A percentile compares a stretch with the other conserved stretches of the same genome.
phyloP scores from a whole-genome alignment of 2,113 vertebrate species.

The Nanorana parkeri region DNA sequence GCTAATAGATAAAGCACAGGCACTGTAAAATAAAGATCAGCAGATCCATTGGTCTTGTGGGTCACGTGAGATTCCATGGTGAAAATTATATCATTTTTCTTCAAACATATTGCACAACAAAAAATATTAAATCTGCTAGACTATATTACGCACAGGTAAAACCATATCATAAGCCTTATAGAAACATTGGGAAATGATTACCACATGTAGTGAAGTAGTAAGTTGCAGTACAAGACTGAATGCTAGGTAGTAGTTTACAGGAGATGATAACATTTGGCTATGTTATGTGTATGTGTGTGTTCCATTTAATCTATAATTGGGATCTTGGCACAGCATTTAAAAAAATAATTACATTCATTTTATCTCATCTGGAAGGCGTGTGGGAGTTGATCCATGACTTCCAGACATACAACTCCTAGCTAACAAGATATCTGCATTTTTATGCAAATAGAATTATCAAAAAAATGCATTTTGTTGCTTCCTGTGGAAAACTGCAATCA shows the following conservation, averaged over 20 bases:
- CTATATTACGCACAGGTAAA: no score
- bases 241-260: constrained; percentile 18
- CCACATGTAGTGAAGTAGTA: neutral
- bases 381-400: constrained; percentile 26
- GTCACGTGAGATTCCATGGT: no score
- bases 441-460: constrained; percentile 31
- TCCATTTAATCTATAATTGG: constrained; percentile 27
- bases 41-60: no score
- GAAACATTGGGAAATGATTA: neutral
- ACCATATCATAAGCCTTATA: no score
- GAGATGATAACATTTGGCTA: neutral
- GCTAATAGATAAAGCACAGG: no score
- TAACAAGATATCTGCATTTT: constrained; percentile 39
- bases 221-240: neutral
- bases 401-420: neutral
- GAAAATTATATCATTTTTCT: no score
- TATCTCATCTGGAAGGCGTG: constrained; percentile 22
- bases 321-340: constrained; percentile 37
- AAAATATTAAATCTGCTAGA: no score
- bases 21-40: no score
- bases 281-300: constrained; percentile 33
- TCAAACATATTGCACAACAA: no score
- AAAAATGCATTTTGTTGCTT: constrained; percentile 21
- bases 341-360: constrained; percentile 31
- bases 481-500: constrained; percentile 24